Conservation (phyloP, 2,888 invertebrate species). For the Frankliniella intonsa region DNA sequence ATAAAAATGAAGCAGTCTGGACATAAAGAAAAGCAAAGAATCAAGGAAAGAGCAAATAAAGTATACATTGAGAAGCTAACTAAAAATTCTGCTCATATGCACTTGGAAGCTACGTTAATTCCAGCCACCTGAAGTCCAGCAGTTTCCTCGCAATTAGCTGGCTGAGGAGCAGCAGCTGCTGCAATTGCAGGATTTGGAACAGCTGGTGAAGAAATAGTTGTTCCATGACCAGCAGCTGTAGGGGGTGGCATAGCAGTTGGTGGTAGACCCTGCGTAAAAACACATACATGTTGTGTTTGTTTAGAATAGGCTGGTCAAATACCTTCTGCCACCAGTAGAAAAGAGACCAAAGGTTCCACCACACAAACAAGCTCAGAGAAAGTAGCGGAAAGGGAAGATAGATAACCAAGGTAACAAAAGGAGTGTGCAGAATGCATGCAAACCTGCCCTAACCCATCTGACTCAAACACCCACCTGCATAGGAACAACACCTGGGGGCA, state of each 20-base stretch:
- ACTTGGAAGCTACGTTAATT: background rate
- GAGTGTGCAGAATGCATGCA: background rate
- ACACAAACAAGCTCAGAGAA: background rate
- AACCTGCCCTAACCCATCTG: background rate
- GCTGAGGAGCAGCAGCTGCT: constrained; percentile 13
- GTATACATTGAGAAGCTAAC: background rate
- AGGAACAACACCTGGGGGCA: constrained; percentile 30
- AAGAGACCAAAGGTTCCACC: background rate
- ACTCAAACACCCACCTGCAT: constrained; percentile 27
- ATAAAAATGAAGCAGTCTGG: background rate
- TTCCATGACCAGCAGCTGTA: constrained; percentile 9
- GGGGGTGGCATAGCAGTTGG: constrained; percentile 4
- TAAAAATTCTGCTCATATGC: background rate
- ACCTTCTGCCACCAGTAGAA: background rate
- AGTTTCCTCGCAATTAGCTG: constrained; percentile 13
- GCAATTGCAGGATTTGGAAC: constrained; percentile 12
- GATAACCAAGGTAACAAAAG: background rate
- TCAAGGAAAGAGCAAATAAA: background rate
- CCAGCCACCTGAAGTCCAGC: constrained; percentile 25
- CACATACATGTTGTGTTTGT: background rate
- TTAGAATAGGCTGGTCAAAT: background rate
- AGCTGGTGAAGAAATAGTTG: constrained; percentile 13
- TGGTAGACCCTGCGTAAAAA: constrained; percentile 4
- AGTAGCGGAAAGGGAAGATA: background rate
- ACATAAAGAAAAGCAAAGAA: background rate